Conservation (phyloP, 2,888 invertebrate genomes). For the Tetragnatha montana region DNA sequence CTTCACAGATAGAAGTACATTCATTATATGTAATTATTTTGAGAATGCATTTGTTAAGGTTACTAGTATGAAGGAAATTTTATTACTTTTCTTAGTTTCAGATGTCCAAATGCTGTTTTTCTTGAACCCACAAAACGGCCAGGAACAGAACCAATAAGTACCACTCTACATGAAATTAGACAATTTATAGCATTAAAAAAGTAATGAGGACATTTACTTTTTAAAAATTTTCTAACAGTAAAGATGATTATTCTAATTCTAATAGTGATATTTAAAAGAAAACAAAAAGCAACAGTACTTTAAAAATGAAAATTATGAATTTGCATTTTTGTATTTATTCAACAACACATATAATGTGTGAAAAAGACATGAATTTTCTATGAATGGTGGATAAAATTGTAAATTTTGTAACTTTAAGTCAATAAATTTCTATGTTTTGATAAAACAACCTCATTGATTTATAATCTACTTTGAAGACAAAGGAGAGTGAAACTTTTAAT, state of each 20-base stretch:
- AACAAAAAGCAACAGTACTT: background rate
- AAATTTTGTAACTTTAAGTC: too few relatives aligned
- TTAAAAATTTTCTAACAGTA: too few relatives aligned
- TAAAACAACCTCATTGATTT: too few relatives aligned
- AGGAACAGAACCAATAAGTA: slow-evolving; percentile 89
- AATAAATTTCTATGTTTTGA: too few relatives aligned
- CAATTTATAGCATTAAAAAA: background rate
- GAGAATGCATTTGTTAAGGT: too few relatives aligned
- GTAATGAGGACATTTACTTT: background rate
- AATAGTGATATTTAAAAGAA: background rate
- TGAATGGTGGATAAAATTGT: too few relatives aligned
- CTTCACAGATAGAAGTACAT: background rate
- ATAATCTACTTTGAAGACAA: too few relatives aligned
- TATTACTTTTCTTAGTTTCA: slow-evolving; percentile 79
- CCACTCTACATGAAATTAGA: slow-evolving; percentile 81
- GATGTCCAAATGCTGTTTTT: slow-evolving; percentile 81
- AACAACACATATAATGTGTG: too few relatives aligned
- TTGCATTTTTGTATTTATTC: too few relatives aligned
- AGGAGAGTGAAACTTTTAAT: too few relatives aligned
- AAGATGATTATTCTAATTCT: too few relatives aligned
- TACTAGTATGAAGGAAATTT: background rate
- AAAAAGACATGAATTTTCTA: too few relatives aligned
- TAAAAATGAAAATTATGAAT: background rate
- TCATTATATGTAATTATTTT: background rate
- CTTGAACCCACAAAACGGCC: slow-evolving; percentile 84